Percentiles rank a stretch among this genome's conserved stretches.
Evolutionary conservation across 1,140 invertebrate genomes (phyloP).

Genomic region (Vanessa atalanta): DNA sequence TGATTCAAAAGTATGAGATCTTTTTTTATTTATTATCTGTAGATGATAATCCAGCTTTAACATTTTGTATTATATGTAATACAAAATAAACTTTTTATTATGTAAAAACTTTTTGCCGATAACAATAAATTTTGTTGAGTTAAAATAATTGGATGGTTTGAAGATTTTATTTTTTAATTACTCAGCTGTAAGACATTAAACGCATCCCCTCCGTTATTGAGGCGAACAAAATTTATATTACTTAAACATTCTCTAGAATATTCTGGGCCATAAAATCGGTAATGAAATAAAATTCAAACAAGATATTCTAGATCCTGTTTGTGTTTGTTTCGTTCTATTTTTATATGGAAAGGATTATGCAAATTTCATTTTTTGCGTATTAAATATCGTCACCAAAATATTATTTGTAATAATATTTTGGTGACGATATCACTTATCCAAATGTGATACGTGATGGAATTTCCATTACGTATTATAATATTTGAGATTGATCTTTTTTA

Average conservation of each 20-base stretch:
- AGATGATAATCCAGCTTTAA: too few relatives aligned
- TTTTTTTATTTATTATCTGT: too few relatives aligned
- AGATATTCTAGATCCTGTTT: neutral
- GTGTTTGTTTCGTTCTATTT: neutral
- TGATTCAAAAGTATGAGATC: too few relatives aligned
- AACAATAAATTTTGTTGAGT: neutral
- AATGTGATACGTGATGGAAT: too few relatives aligned
- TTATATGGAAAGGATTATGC: too few relatives aligned
- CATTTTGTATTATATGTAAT: neutral
- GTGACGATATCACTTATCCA: too few relatives aligned
- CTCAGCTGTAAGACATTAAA: slow-evolving; percentile 25
- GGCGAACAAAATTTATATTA: slow-evolving; percentile 16
- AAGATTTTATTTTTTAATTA: slow-evolving; percentile 22
- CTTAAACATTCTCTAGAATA: slow-evolving; percentile 7
- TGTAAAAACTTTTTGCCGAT: neutral
- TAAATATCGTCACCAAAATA: too few relatives aligned
- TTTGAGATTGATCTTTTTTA: too few relatives aligned
- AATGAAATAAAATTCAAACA: neutral
- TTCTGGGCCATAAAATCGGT: neutral
- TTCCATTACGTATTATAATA: too few relatives aligned
- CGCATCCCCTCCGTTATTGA: slow-evolving; percentile 22
- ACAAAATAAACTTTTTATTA: neutral
- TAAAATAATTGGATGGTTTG: slow-evolving; percentile 7
- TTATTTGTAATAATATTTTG: too few relatives aligned
- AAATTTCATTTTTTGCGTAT: too few relatives aligned